Conservation (phyloP, 92 coral and sea anemone genomes). For the Hydrozoanthus gracilis region DNA sequence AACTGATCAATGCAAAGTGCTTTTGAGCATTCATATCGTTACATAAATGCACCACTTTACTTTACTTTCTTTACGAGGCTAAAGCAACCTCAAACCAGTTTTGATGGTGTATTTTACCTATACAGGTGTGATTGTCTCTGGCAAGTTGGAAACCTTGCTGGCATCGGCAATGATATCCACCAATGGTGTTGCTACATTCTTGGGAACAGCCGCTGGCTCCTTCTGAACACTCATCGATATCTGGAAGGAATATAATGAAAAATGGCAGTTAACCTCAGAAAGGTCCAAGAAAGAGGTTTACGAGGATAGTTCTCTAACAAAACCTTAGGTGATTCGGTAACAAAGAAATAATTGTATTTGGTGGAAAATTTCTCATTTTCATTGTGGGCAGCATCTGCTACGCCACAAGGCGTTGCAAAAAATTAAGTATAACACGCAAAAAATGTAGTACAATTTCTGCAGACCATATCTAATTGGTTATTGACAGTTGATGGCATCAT, state of each 20-base stretch:
- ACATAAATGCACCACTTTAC: no score
- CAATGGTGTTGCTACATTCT: constrained; percentile 24
- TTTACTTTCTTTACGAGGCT: background rate
- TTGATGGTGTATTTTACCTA: background rate
- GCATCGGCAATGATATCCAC: constrained; percentile 7
- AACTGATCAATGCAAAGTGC: background rate
- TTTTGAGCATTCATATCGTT: no score
- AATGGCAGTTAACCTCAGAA: background rate
- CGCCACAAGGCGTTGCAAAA: no score
- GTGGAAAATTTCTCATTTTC: no score
- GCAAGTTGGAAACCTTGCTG: constrained; percentile 14
- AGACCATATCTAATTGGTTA: no score
- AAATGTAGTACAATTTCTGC: no score
- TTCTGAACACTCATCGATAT: constrained; percentile 51
- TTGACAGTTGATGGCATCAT: no score
- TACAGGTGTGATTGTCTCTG: constrained; percentile 18
- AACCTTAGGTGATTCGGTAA: background rate
- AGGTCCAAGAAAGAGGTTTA: background rate
- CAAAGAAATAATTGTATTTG: background rate
- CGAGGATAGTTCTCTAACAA: background rate
- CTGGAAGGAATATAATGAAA: constrained; percentile 14
- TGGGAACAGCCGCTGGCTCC: constrained; percentile 37
- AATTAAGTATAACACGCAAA: no score
- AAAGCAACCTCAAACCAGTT: background rate
- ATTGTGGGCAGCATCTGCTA: no score